Evolutionary conservation across 2,797 vertebrate species (phyloP).

Genomic region (Oreonectes daqikongensis): DNA sequence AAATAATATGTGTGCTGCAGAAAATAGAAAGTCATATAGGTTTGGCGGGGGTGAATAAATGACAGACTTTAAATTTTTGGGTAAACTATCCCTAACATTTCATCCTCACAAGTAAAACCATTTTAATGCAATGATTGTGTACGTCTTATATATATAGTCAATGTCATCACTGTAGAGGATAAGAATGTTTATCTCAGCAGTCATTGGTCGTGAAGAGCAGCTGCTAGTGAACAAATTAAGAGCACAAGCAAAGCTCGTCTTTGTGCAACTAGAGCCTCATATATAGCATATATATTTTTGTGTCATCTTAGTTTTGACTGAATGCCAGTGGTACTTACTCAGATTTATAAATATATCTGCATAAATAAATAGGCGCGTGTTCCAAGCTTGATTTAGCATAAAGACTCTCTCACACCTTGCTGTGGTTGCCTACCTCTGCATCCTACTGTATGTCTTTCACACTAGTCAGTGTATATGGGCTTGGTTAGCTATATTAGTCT

Average conservation of each 20-base stretch:
- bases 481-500: constrained; percentile 60
- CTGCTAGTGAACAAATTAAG: constrained; percentile 50
- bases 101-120: background rate
- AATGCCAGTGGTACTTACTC: constrained; percentile 40
- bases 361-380: constrained; percentile 55
- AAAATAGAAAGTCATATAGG: too few relatives aligned
- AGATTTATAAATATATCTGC: constrained; percentile 51
- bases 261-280: constrained; percentile 40
- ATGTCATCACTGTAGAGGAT: constrained; percentile 66
- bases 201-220: constrained; percentile 59
- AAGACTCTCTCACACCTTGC: constrained; percentile 52
- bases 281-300: constrained; percentile 29
- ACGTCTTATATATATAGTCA: constrained; percentile 67
- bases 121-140: constrained; percentile 59
- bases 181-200: constrained; percentile 74
- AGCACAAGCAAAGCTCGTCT: constrained; percentile 40
- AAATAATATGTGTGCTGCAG: too few relatives aligned
- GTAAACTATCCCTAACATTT: too few relatives aligned
- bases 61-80: too few relatives aligned
- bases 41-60: too few relatives aligned
- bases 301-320: constrained; percentile 35
- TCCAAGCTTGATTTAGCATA: constrained; percentile 48
- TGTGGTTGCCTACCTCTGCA: constrained; percentile 44
- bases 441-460: constrained; percentile 44
- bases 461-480: constrained; percentile 47